Conservation (phyloP, 2,888 invertebrate genomes). For the Norana najaformis region DNA sequence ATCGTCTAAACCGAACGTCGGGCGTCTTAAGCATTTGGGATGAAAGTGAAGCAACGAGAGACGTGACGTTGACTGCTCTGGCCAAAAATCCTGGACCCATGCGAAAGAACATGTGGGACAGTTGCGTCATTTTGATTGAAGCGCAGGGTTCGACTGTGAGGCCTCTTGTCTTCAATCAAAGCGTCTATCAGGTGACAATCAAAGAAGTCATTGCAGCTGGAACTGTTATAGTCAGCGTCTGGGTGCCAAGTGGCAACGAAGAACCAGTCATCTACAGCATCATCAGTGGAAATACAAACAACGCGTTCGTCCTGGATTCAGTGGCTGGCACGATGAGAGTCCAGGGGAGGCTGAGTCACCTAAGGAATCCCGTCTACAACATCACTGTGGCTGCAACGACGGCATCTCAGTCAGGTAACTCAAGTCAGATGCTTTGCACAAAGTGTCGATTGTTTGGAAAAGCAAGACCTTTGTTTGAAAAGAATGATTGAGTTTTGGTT, state of each 20-base stretch:
- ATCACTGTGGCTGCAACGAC: conserved; percentile 52
- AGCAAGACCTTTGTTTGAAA: no score
- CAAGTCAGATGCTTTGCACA: not conserved
- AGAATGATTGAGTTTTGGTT: not conserved
- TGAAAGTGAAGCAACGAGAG: conserved; percentile 54
- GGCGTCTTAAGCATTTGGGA: conserved; percentile 81
- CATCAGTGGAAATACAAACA: conserved; percentile 47
- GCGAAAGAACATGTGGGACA: conserved; percentile 57
- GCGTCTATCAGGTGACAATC: conserved; percentile 74
- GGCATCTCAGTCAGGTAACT: not conserved
- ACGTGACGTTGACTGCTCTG: conserved; percentile 74
- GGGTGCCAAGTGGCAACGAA: not conserved
- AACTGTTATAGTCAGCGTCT: not conserved
- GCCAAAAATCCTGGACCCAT: conserved; percentile 94
- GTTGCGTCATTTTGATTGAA: not conserved
- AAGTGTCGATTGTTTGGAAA: no score
- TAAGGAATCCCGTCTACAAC: conserved; percentile 49
- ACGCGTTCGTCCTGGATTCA: conserved; percentile 47
- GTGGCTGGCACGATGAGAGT: conserved; percentile 50
- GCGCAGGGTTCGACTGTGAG: not conserved
- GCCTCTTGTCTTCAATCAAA: conserved; percentile 17
- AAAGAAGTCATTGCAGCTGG: conserved; percentile 82
- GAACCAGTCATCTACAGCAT: conserved; percentile 49
- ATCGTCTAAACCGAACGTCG: conserved; percentile 77
- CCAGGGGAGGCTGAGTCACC: conserved; percentile 51